phyloP scores from a whole-genome alignment of 2,797 vertebrate genomes.

The Gouania willdenowi region DNA sequence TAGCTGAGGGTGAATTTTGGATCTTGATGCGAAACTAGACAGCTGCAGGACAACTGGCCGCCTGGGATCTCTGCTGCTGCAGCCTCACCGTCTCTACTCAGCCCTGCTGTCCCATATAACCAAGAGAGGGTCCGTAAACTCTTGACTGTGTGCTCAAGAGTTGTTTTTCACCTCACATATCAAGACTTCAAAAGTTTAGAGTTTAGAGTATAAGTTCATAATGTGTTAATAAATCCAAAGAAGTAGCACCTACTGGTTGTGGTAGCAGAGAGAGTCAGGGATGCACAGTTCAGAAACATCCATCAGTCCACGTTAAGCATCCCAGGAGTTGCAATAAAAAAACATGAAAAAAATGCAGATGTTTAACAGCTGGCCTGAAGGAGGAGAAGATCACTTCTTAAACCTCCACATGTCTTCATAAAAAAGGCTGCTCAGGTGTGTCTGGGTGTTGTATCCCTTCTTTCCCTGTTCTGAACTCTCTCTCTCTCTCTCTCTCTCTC shows the following conservation, averaged over 20 bases:
- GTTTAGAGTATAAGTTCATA: neutral
- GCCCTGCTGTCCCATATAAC: constrained; percentile 31
- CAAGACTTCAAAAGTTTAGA: neutral
- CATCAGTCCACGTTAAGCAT: constrained; percentile 89
- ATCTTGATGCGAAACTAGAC: constrained; percentile 37
- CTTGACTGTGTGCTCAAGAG: neutral
- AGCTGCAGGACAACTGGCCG: constrained; percentile 32
- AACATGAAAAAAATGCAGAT: constrained; percentile 8
- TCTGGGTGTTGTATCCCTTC: constrained; percentile 50
- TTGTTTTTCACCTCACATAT: too few relatives aligned
- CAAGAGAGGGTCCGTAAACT: neutral
- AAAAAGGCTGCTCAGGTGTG: constrained; percentile 52
- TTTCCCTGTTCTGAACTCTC: too few relatives aligned
- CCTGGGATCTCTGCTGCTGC: constrained; percentile 35
- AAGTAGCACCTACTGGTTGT: constrained; percentile 87
- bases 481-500: too few relatives aligned
- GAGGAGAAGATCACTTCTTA: constrained; percentile 61
- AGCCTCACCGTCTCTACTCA: constrained; percentile 13
- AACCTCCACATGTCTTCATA: constrained; percentile 62
- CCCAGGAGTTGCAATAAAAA: constrained; percentile 69
- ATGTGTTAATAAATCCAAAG: neutral
- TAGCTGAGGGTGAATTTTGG: constrained; percentile 34
- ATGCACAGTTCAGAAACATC: constrained; percentile 92
- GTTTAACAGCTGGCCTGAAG: constrained; percentile 39
- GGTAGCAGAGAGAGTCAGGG: constrained; percentile 89